A percentile compares a stretch with the other conserved stretches of the same genome.
phyloP scores from a whole-genome alignment of 2,113 vertebrate genomes.

The Antechinus stuartii region DNA sequence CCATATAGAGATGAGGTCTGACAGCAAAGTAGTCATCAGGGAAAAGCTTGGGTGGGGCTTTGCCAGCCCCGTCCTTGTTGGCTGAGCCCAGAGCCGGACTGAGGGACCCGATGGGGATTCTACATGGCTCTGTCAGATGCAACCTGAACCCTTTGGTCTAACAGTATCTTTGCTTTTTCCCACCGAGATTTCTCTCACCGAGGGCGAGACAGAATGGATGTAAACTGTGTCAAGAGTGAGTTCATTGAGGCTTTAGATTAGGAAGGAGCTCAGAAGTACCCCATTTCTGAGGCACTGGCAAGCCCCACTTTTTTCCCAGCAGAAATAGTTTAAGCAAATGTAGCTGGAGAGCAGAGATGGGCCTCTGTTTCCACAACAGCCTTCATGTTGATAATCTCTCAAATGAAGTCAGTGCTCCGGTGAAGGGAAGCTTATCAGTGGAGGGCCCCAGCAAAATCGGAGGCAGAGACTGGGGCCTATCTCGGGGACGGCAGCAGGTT shows the following conservation, averaged over 20 bases:
- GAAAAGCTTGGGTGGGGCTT: background rate
- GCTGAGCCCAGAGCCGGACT: background rate
- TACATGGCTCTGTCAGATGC: background rate
- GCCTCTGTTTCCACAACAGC: background rate
- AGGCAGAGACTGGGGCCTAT: background rate
- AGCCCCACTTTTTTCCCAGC: background rate
- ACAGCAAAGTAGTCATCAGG: background rate
- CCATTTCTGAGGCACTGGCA: background rate
- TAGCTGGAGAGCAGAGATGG: background rate
- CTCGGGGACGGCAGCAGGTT: background rate
- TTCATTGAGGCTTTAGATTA: background rate
- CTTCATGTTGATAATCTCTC: background rate
- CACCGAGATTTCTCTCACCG: background rate
- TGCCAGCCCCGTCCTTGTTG: background rate
- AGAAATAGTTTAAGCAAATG: accelerated
- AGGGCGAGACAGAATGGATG: background rate
- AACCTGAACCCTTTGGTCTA: background rate
- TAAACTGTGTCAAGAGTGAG: accelerated
- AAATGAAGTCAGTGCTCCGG: background rate
- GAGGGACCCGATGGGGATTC: background rate
- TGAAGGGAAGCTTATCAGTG: background rate
- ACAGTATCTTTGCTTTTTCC: background rate
- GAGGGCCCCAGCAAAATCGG: background rate
- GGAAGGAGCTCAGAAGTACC: background rate
- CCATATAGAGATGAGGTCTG: background rate